phyloP scores from a whole-genome alignment of 2,797 vertebrate genomes.

The Antennarius maculatus region DNA sequence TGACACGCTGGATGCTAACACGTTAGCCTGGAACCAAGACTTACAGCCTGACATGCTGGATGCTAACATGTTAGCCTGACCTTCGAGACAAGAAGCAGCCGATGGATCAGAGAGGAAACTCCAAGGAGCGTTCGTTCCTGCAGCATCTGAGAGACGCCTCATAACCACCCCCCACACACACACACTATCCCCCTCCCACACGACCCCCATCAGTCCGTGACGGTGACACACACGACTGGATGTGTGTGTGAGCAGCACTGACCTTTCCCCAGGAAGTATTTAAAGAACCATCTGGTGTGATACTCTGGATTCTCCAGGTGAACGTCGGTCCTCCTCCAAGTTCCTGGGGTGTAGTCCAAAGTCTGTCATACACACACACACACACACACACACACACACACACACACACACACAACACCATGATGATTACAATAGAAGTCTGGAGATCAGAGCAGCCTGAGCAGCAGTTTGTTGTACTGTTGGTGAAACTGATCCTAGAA shows the following conservation, averaged over 20 bases:
- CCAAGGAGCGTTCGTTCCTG: slow-evolving; percentile 26
- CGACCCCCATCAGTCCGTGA: too few relatives aligned
- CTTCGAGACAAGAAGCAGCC: slow-evolving; percentile 24
- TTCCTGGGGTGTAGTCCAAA: slow-evolving; percentile 87
- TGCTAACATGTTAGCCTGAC: too few relatives aligned
- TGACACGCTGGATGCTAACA: too few relatives aligned
- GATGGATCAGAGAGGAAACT: slow-evolving; percentile 20
- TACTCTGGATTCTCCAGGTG: slow-evolving; percentile 99
- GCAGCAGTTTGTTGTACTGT: too few relatives aligned
- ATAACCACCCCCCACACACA: neutral
- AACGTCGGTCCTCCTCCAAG: slow-evolving; percentile 97
- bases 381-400: slow-evolving; percentile 6
- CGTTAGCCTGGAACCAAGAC: too few relatives aligned
- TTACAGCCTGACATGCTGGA: too few relatives aligned
- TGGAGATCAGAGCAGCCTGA: slow-evolving; percentile 4
- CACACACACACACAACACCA: slow-evolving; percentile 46
- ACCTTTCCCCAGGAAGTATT: slow-evolving; percentile 99
- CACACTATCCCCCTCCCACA: too few relatives aligned
- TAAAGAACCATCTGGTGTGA: slow-evolving; percentile 99
- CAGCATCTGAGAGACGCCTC: slow-evolving; percentile 6
- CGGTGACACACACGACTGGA: too few relatives aligned
- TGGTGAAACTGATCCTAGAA: too few relatives aligned
- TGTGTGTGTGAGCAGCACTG: slow-evolving; percentile 41
- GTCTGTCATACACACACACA: slow-evolving; percentile 78
- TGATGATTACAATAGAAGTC: slow-evolving; percentile 47